Conservation (phyloP, 2,797 vertebrate genomes). For the Oreochromis grahami region DNA sequence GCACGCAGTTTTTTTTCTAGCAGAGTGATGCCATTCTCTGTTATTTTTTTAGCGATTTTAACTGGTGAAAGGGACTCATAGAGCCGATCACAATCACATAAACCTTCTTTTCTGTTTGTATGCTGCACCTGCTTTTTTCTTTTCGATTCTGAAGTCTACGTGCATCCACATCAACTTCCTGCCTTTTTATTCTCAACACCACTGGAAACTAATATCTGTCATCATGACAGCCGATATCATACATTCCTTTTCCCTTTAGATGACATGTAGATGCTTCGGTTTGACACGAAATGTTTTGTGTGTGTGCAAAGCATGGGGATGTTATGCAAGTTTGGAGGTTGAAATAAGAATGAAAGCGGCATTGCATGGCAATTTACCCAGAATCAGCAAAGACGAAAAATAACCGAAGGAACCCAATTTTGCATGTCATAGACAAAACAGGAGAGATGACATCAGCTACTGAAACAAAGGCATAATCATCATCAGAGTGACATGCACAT, state of each 20-base stretch:
- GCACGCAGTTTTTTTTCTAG: not conserved
- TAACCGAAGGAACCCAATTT: not conserved
- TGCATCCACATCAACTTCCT: not conserved
- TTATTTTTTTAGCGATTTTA: slow-evolving; percentile 3
- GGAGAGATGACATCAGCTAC: slow-evolving; percentile 6
- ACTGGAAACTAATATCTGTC: not conserved
- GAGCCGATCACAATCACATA: slow-evolving; percentile 12
- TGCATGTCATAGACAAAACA: not conserved
- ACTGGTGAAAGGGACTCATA: not conserved
- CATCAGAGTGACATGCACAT: slow-evolving; percentile 1
- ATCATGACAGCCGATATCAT: not conserved
- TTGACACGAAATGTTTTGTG: not conserved
- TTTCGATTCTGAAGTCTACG: not conserved
- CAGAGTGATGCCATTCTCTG: slow-evolving; percentile 14
- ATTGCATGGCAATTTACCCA: not conserved
- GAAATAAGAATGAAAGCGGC: not conserved
- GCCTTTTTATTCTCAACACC: not conserved
- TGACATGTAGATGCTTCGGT: not conserved
- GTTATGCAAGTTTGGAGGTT: not conserved
- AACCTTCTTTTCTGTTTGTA: not conserved
- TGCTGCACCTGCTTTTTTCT: not conserved
- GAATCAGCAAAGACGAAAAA: not conserved
- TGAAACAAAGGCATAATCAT: not conserved
- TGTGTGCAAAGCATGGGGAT: not conserved
- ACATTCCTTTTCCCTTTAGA: not conserved